These are phyloP conservation scores for Pollenia angustigena DNA, from an alignment of 2,888 invertebrate genomes.

Conservation along the genomic window DNA sequence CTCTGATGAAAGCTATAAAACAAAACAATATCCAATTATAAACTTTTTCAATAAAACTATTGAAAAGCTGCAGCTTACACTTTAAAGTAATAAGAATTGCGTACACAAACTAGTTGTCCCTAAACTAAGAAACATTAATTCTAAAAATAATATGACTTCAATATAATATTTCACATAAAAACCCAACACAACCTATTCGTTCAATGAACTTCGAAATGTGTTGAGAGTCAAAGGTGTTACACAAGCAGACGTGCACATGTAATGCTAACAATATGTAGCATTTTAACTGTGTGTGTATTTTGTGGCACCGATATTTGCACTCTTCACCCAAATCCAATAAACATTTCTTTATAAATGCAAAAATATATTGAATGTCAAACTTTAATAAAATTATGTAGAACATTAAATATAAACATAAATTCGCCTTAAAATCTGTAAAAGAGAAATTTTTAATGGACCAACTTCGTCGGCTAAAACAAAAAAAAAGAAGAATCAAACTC, in stretches of 20 bases:
- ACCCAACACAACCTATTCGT: background rate
- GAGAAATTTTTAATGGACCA: constrained; percentile 9
- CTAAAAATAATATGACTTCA: background rate
- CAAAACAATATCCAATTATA: background rate
- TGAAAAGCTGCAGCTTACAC: background rate
- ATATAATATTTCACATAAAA: background rate
- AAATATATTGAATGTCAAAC: constrained; percentile 55
- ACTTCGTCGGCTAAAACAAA: constrained; percentile 17
- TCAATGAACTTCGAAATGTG: constrained; percentile 49
- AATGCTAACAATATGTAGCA: constrained; percentile 15
- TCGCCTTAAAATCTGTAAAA: constrained; percentile 49
- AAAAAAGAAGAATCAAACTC: background rate
- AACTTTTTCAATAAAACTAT: background rate
- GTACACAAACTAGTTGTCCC: background rate
- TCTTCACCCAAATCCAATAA: constrained; percentile 48
- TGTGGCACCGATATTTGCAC: constrained; percentile 38
- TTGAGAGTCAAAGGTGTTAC: constrained; percentile 5
- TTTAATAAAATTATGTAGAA: constrained; percentile 62
- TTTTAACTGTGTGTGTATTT: constrained; percentile 47
- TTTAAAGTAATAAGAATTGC: background rate
- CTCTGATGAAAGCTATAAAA: no score
- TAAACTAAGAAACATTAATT: constrained; percentile 5
- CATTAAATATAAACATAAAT: constrained; percentile 44
- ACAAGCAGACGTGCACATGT: background rate
- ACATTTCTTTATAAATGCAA: constrained; percentile 27